Evolutionary conservation across 2,797 vertebrate species (phyloP).

Genomic region (Chromobotia macracanthus): DNA sequence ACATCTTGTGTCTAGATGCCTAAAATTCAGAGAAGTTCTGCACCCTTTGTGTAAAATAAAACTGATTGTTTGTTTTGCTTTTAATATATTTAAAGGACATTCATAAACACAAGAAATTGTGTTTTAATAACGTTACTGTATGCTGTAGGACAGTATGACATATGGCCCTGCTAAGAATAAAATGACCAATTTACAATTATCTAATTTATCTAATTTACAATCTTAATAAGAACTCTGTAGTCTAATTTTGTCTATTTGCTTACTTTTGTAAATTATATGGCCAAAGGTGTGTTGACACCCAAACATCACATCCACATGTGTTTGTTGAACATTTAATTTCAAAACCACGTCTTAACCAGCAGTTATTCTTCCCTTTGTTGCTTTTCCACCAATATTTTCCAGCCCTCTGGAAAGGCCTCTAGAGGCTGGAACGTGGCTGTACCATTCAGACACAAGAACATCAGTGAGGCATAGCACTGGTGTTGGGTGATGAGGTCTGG

Average conservation of each 20-base stretch:
- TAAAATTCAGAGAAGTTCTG: not conserved
- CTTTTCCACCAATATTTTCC: not conserved
- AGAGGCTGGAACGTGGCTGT: not conserved
- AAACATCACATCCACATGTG: not conserved
- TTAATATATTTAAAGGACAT: not conserved
- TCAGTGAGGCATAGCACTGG: too few relatives aligned
- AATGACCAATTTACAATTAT: not conserved
- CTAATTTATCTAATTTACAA: not conserved
- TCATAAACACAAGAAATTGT: not conserved
- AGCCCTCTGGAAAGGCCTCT: not conserved
- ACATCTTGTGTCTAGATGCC: conserved; percentile 3
- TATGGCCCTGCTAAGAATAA: not conserved
- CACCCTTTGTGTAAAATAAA: not conserved
- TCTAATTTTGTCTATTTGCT: not conserved
- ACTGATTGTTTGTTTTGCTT: not conserved
- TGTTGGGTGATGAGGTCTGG: not conserved
- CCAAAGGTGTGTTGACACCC: not conserved
- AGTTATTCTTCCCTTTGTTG: not conserved
- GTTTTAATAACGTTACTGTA: not conserved
- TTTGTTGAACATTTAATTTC: not conserved
- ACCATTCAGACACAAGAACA: too few relatives aligned
- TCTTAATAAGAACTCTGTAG: not conserved
- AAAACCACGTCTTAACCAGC: not conserved
- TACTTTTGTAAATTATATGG: too few relatives aligned
- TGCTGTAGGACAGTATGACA: not conserved